phyloP scores from a whole-genome alignment of 2,113 vertebrate genomes.

The Ammospiza nelsoni region DNA sequence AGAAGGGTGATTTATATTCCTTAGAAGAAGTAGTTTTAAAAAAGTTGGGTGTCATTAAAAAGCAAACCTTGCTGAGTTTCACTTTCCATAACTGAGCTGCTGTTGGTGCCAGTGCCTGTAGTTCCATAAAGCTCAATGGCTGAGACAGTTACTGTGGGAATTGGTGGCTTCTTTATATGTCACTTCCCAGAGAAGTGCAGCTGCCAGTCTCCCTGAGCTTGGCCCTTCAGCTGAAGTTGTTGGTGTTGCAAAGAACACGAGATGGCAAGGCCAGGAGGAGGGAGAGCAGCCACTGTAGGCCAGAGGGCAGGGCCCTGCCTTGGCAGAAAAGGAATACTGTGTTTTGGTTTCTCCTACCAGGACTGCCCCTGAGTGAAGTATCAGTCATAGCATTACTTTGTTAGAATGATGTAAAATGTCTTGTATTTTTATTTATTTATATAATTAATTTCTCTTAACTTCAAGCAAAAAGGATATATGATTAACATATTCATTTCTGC shows the following conservation, averaged over 20 bases:
- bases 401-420: background rate
- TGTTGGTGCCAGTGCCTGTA: background rate
- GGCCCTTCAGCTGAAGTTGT: background rate
- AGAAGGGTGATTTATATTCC: background rate
- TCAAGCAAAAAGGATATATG: background rate
- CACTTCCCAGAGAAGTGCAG: background rate
- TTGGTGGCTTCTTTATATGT: rapidly evolving
- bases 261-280: background rate
- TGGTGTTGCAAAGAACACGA: rapidly evolving
- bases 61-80: background rate
- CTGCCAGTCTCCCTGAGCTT: background rate
- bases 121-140: background rate
- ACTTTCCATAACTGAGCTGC: background rate
- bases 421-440: background rate
- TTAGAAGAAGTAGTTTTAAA: background rate
- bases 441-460: background rate
- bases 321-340: background rate
- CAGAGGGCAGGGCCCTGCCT: background rate
- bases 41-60: background rate
- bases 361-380: background rate
- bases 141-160: background rate
- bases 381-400: background rate
- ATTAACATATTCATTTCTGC: conserved; percentile 44
- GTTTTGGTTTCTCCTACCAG: background rate
- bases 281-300: background rate